Percentiles rank a stretch among this genome's conserved stretches.
Evolutionary conservation across 2,113 vertebrate species (phyloP).

Genomic region (Onychostruthus taczanowskii): DNA sequence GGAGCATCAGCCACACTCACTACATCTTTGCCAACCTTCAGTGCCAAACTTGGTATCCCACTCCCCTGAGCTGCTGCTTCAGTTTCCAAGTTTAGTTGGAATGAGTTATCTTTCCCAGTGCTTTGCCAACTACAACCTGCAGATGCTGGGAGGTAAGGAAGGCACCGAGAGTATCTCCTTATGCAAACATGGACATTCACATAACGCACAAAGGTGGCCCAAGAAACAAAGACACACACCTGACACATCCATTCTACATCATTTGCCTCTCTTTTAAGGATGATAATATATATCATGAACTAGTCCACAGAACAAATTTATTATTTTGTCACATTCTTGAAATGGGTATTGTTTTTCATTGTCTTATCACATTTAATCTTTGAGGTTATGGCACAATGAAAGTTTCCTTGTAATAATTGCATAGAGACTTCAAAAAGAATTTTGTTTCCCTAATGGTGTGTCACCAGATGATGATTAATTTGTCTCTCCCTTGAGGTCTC

Average conservation of each 20-base stretch:
- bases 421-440: conserved; percentile 33
- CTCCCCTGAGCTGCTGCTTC: background rate
- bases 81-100: background rate
- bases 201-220: background rate
- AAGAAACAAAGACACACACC: background rate
- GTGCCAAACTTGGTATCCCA: background rate
- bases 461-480: conserved; percentile 36
- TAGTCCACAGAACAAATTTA: background rate
- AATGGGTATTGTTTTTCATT: background rate
- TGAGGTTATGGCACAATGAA: conserved; percentile 9
- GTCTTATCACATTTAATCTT: background rate
- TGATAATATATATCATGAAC: background rate
- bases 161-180: background rate
- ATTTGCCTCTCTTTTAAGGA: background rate
- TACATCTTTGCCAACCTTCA: background rate
- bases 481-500: background rate
- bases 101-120: background rate
- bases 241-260: background rate
- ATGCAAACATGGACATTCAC: background rate
- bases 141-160: background rate
- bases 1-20: background rate
- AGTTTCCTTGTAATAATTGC: conserved; percentile 8
- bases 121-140: background rate
- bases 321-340: background rate
- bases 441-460: conserved; percentile 23